Conservation (phyloP, 30 jellyfish, hydroid and myxozoan genomes). For the Catostylus mosaicus region DNA sequence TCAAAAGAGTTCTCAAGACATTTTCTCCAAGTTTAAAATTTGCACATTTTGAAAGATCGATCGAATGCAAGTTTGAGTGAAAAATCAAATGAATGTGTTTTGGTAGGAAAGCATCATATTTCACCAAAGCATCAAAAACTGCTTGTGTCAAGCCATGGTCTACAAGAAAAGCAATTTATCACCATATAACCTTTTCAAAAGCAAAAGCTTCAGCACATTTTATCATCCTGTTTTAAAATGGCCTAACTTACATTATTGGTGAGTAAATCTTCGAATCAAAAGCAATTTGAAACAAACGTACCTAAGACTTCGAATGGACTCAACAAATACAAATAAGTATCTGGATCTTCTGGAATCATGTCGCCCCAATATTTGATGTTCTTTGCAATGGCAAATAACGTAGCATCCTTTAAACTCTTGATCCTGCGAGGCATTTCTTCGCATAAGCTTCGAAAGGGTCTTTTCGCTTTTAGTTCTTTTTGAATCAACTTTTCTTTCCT, state of each 20-base stretch:
- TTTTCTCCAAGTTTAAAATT: constrained; percentile 50
- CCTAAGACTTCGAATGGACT: constrained; percentile 75
- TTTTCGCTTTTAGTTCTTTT: too few species aligned
- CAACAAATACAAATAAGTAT: constrained; percentile 49
- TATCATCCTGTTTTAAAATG: not conserved
- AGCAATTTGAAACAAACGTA: not conserved
- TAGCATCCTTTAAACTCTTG: constrained; percentile 39
- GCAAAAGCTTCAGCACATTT: not conserved
- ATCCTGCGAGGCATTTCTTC: constrained; percentile 23
- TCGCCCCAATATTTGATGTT: constrained; percentile 57
- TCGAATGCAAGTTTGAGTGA: constrained; percentile 37
- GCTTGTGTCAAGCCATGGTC: constrained; percentile 68
- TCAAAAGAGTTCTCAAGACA: constrained; percentile 50
- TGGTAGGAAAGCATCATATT: constrained; percentile 37
- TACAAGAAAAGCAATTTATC: not conserved
- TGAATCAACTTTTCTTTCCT: too few species aligned
- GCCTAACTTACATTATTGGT: not conserved
- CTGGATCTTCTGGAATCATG: constrained; percentile 66
- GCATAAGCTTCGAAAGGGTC: too few species aligned
- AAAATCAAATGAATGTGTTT: constrained; percentile 57
- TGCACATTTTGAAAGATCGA: constrained; percentile 58
- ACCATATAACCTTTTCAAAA: not conserved
- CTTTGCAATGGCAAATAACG: constrained; percentile 44
- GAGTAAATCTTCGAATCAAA: not conserved
- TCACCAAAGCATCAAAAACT: constrained; percentile 59